Evolutionary conservation across 2,888 invertebrate genomes (phyloP), one percentile per base, ranked within the genome.

Genomic region (Epinotia bilunana): DNA sequence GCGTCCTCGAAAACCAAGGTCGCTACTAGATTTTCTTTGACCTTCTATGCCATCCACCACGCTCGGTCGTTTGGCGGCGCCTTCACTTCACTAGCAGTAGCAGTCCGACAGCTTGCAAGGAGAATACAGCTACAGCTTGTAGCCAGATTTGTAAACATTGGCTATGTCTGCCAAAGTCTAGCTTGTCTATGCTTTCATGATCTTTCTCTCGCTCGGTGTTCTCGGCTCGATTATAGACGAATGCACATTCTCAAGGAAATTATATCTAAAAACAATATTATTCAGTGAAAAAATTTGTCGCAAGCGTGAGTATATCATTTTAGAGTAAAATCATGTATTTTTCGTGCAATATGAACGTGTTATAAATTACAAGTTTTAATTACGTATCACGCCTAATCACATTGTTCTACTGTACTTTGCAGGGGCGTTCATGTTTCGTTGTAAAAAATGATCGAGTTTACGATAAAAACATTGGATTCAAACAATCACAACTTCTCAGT

Each of bases 401-500:
- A 70, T 76, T 76, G 63, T 72, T 72, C 70, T 74, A 74, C 73
- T 76, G 58, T 75, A 73, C 78, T 64, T 77, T 78, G 71, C 79
- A 79, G 78, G 76, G 78, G 78, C 78, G 78, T 80, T 73, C 78
- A 83, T 83, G 83, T 84, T 82, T 83, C 83, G 82, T 79, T 83
- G 78, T 77, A 72, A 81, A 95, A 89, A 86, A 96, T 96, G 96
- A 97, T 98, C 94, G 95, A 97, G 83, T 95, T 98, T 83, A 98
- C 97, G 81, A 97, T 98, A 82, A 98, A 98, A 93, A 98, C 98
- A 77, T 95, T 98, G 87, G 98, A 98, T 95, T 97, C 98, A 55
- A 96, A 96, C 88, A 97, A 98, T 93, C 97, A 98, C 89, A 94
- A 95, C 64, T 98, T 98, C 90, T 95, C 95, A 70, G 96, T 98